Evolutionary conservation across 1,140 invertebrate species (phyloP).

Genomic region (Meloidogyne hapla): DNA sequence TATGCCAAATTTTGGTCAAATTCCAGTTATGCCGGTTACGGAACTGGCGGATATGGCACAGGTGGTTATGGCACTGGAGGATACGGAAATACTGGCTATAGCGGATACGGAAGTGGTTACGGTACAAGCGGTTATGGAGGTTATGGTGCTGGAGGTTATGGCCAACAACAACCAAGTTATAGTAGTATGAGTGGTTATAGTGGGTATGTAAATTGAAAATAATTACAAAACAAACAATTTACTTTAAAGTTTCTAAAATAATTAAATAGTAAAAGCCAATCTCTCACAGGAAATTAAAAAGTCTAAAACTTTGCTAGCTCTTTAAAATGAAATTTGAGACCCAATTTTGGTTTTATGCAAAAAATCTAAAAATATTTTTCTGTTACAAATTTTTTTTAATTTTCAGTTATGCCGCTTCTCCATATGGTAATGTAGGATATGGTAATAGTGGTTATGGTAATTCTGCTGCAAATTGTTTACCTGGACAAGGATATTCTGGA

Average conservation of each 20-base stretch:
- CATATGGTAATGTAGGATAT: background rate
- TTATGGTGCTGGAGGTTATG: background rate
- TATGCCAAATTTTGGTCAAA: background rate
- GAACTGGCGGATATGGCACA: background rate
- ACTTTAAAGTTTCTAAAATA: too few relatives aligned
- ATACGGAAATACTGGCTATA: too few relatives aligned
- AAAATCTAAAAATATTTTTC: too few relatives aligned
- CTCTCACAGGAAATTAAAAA: too few relatives aligned
- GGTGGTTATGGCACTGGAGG: background rate
- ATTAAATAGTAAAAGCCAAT: too few relatives aligned
- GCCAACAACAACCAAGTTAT: too few relatives aligned
- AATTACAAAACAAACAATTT: too few relatives aligned
- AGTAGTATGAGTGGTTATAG: background rate
- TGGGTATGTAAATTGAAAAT: background rate
- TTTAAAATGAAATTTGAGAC: too few relatives aligned
- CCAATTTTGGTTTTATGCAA: too few relatives aligned
- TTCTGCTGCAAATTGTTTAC: conserved; percentile 1
- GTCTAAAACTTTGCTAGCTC: too few relatives aligned
- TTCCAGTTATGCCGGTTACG: background rate
- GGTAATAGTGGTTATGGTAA: background rate
- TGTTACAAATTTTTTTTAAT: too few relatives aligned
- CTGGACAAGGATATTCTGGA: background rate
- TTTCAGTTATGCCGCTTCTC: too few relatives aligned
- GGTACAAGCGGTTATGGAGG: background rate
- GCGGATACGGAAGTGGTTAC: background rate